Evolutionary conservation across 1,140 invertebrate genomes (phyloP), one percentile per base, ranked within the genome.

Genomic region (Doryteuthis pealeii): DNA sequence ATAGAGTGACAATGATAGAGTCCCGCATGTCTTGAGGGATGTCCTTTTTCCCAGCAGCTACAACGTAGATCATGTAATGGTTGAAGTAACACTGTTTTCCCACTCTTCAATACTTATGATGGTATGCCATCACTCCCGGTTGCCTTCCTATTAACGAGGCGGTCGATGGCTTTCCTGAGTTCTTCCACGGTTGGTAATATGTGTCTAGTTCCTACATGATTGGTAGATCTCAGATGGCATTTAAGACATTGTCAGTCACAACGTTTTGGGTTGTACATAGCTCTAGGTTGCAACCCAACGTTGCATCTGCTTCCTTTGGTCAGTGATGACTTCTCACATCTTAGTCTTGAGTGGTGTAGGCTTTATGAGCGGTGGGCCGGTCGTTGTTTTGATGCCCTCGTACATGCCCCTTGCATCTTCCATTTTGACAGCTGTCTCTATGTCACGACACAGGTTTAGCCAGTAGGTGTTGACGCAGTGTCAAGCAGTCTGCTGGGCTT

Each of bases 1-100:
- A 78, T 31, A 78, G 54, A 15, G 71, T 79, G 31, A 75, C 40
- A 31, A 79, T 77, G 33, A 71, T 77, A 35, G 73, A 43, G 54
- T 80, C 71, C 15, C 74, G 30, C 68, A 78, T 76, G 70, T 76
- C 75, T 58, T 76, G 77, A 18, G 74, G 75, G 18, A n/a, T 58
- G 15, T 2, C 54, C 54, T 4, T 58, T 3, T 58, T 58, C 54
- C 54, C 54, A 58, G 54, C 54, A 58, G 54, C 3, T 2, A 10
- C 5, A 5, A n/a, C 2, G n/a, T 43, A 49, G 35, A 12, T 49
- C 3, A n/a, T 10, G 33, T 5, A 40, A 10, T 40, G 10, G 10
- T 10, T 40, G 35, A 40, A 40, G 10, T 10, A 40, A 10, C 3
- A 14, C n/a, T 26, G 43, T 6, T 49, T 58, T 58, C 54, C 54